Conservation (phyloP, 1,140 invertebrate genomes). For the Hyles vespertilio region DNA sequence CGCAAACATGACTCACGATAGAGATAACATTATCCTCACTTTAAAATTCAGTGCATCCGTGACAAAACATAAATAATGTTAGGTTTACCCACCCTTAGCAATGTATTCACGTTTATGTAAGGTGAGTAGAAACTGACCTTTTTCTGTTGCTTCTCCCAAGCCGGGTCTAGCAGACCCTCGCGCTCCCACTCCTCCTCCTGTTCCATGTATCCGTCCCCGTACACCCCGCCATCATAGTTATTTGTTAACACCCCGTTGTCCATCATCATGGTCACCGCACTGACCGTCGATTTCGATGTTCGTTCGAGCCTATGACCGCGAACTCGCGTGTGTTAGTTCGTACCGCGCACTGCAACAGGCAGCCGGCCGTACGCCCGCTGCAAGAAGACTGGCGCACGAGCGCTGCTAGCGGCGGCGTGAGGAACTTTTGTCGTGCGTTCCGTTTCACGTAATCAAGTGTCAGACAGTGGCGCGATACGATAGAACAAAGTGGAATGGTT, state of each 20-base stretch:
- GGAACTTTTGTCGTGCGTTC: conserved; percentile 53
- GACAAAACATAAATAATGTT: no score
- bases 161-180: conserved; percentile 98
- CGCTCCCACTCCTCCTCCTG: conserved; percentile 99
- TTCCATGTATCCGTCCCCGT: conserved; percentile 96
- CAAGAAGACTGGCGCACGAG: conserved; percentile 67
- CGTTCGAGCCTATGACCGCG: conserved; percentile 72
- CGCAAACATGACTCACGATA: conserved; percentile 57
- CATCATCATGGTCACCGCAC: conserved; percentile 78
- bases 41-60: conserved; percentile 26
- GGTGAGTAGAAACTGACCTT: conserved; percentile 86
- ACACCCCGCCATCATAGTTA: conserved; percentile 76
- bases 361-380: conserved; percentile 72
- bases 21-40: conserved; percentile 53
- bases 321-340: conserved; percentile 70
- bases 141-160: conserved; percentile 99
- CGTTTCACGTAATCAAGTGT: conserved; percentile 47
- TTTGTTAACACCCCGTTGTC: conserved; percentile 80
- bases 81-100: no score
- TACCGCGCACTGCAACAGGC: conserved; percentile 71
- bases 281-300: conserved; percentile 75
- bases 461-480: conserved; percentile 19
- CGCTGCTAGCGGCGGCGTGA: conserved; percentile 56
- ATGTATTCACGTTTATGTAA: conserved; percentile 26
- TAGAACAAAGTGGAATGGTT: conserved; percentile 13